Conservation (phyloP, 2,797 vertebrate species). For the Bufotes viridis region DNA sequence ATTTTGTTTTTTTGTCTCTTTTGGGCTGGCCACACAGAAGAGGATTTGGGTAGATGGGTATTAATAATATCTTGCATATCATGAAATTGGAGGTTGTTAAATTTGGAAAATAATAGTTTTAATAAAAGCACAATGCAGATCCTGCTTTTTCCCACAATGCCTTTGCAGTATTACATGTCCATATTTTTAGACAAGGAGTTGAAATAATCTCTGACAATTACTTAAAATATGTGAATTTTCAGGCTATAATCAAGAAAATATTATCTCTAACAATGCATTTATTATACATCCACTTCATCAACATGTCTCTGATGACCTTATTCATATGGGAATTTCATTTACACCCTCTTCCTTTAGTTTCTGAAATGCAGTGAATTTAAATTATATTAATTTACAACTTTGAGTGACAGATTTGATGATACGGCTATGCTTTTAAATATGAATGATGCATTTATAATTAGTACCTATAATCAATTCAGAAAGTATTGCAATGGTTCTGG, state of each 20-base stretch:
- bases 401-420: slow-evolving; percentile 23
- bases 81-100: too few species aligned
- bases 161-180: neutral
- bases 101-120: neutral
- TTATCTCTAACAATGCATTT: neutral
- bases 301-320: slow-evolving; percentile 14
- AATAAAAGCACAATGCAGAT: neutral
- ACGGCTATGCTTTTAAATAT: neutral
- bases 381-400: neutral
- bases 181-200: neutral
- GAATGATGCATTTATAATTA: slow-evolving; percentile 17
- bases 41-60: too few species aligned
- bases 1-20: too few species aligned
- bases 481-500: neutral
- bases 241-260: slow-evolving; percentile 31
- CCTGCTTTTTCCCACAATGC: neutral
- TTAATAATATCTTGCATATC: too few species aligned
- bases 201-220: slow-evolving; percentile 7
- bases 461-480: neutral
- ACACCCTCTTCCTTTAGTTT: neutral
- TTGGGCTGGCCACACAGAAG: too few species aligned
- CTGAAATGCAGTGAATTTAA: slow-evolving; percentile 17
- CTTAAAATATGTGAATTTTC: neutral
- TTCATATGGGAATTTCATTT: neutral
- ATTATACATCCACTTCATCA: slow-evolving; percentile 33